A percentile compares a stretch with the other conserved stretches of the same genome.
phyloP scores from a whole-genome alignment of 2,113 vertebrate species.

The Condylura cristata region DNA sequence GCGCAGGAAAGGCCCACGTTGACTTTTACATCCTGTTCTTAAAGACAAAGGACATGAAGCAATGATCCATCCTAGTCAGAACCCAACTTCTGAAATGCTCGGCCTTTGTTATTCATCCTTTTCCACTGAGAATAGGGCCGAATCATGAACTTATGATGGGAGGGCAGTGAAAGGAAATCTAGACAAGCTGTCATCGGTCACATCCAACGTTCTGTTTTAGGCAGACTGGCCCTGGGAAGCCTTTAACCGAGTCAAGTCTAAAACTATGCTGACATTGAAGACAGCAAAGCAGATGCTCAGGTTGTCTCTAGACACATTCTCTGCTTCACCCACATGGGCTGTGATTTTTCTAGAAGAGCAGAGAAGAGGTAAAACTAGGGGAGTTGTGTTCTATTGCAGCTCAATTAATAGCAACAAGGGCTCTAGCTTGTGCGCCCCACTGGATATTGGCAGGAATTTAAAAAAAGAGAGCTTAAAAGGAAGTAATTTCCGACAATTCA shows the following conservation, averaged over 20 bases:
- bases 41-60: background rate
- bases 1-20: background rate
- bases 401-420: background rate
- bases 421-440: no score
- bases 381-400: background rate
- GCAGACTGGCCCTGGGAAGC: background rate
- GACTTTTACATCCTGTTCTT: background rate
- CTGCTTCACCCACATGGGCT: background rate
- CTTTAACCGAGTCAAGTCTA: constrained; percentile 37
- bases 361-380: background rate
- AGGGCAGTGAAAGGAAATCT: background rate
- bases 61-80: background rate
- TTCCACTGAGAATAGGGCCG: background rate
- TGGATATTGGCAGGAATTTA: background rate
- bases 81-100: background rate
- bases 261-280: background rate
- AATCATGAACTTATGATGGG: background rate
- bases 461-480: background rate
- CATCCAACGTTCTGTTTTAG: background rate
- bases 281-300: background rate
- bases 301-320: background rate
- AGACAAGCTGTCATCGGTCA: background rate
- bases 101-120: background rate
- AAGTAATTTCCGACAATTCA: background rate
- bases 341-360: background rate